Conservation (phyloP, 1,140 invertebrate species). For the Oreohelix idahoensis region DNA sequence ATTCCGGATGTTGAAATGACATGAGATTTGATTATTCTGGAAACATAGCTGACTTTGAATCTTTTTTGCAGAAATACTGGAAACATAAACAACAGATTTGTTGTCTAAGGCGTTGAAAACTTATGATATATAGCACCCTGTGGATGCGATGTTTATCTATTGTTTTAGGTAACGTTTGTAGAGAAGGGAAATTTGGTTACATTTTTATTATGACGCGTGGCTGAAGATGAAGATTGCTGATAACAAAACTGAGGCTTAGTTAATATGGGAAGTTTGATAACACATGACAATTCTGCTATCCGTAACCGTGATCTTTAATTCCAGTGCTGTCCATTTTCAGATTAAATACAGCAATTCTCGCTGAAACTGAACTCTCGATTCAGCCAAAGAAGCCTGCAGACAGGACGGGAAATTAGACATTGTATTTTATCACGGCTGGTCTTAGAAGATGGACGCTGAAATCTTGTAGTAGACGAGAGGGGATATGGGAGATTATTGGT, state of each 20-base stretch:
- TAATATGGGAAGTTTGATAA: not conserved
- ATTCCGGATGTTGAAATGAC: too few relatives aligned
- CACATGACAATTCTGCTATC: not conserved
- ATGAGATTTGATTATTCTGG: too few relatives aligned
- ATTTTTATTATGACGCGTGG: not conserved
- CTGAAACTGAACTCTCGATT: not conserved
- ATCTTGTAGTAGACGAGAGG: too few relatives aligned
- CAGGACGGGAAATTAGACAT: not conserved
- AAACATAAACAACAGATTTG: too few relatives aligned
- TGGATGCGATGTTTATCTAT: too few relatives aligned
- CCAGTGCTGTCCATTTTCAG: conserved; percentile 14
- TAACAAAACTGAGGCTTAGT: not conserved
- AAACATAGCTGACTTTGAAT: too few relatives aligned
- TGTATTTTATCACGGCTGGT: conserved; percentile 9
- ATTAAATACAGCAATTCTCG: conserved; percentile 22
- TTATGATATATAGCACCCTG: too few relatives aligned
- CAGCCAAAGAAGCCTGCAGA: not conserved
- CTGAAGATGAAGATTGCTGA: not conserved
- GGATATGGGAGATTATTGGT: too few relatives aligned
- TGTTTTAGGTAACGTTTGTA: too few relatives aligned
- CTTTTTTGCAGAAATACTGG: too few relatives aligned
- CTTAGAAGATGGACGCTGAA: not conserved
- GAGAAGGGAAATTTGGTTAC: too few relatives aligned
- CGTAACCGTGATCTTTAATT: conserved; percentile 13
- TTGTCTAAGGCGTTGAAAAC: too few relatives aligned